A percentile compares a stretch with the other conserved stretches of the same genome.
Evolutionary conservation across 2,113 vertebrate genomes (phyloP).

Genomic region (Aspiorhynchus laticeps): DNA sequence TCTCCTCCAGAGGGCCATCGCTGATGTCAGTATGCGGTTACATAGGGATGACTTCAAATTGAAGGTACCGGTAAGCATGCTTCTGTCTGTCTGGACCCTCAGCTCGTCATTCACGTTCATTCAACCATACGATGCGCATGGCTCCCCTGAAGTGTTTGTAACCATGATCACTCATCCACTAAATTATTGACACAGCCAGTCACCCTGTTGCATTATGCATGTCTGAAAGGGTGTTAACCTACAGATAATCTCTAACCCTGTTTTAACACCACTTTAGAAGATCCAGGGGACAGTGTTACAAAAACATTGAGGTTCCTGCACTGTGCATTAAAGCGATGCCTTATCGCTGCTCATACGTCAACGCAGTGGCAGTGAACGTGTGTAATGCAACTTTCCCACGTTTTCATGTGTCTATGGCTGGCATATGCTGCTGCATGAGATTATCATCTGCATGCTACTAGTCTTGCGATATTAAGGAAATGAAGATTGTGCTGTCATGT

Average conservation of each 20-base stretch:
- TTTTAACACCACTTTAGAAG: neutral
- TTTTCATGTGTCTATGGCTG: neutral
- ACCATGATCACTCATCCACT: constrained; percentile 34
- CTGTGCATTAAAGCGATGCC: neutral
- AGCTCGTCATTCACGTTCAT: neutral
- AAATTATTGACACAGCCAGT: constrained; percentile 9
- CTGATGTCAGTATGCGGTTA: constrained; percentile 90
- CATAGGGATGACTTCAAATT: constrained; percentile 96
- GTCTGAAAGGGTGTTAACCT: constrained; percentile 9
- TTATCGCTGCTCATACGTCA: neutral
- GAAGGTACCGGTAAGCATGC: constrained; percentile 93
- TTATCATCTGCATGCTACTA: neutral
- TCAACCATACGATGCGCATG: neutral
- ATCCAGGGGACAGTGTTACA: neutral
- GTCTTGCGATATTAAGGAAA: neutral
- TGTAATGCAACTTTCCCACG: neutral
- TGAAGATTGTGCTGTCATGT: neutral
- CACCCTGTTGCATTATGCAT: constrained; percentile 26
- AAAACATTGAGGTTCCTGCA: neutral
- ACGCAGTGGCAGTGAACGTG: neutral
- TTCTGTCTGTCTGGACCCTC: neutral
- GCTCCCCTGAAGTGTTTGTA: neutral
- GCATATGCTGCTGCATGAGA: neutral
- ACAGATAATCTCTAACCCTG: neutral
- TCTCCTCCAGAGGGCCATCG: constrained; percentile 88